phyloP scores from a whole-genome alignment of 2,888 invertebrate genomes.

The Ormyrus thymus region DNA sequence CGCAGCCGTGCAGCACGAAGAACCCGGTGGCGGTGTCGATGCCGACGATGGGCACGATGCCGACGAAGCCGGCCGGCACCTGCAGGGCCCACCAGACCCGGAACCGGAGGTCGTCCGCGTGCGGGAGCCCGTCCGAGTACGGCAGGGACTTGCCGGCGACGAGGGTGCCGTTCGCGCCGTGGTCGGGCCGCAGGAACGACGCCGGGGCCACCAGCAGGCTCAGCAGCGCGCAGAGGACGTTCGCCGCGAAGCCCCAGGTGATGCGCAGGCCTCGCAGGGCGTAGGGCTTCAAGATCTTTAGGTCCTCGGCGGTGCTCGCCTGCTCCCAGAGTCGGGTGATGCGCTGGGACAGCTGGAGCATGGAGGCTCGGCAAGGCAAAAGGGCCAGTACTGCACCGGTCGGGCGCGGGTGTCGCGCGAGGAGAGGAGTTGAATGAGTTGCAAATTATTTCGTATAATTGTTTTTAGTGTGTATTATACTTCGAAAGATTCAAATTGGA shows the following conservation, averaged over 20 bases:
- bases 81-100: slow-evolving; percentile 52
- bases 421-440: too few species aligned
- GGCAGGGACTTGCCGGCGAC: slow-evolving; percentile 51
- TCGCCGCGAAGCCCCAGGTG: slow-evolving; percentile 56
- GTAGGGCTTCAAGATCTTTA: not conserved
- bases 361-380: not conserved
- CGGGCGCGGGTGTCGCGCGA: too few species aligned
- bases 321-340: not conserved
- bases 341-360: not conserved
- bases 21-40: slow-evolving; percentile 51
- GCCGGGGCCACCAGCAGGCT: slow-evolving; percentile 47
- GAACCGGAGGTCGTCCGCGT: slow-evolving; percentile 36
- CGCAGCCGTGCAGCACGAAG: slow-evolving; percentile 54
- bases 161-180: slow-evolving; percentile 49
- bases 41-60: slow-evolving; percentile 39
- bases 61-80: slow-evolving; percentile 37
- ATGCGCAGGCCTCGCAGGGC: slow-evolving; percentile 17
- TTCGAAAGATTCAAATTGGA: too few species aligned
- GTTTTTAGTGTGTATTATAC: too few species aligned
- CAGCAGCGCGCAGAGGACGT: slow-evolving; percentile 55
- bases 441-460: not conserved
- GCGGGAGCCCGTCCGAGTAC: slow-evolving; percentile 51
- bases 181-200: slow-evolving; percentile 19
- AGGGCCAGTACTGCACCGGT: not conserved
- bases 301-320: not conserved